Evolutionary conservation across 2,888 invertebrate species (phyloP).

Genomic region (Coenonympha glycerion): DNA sequence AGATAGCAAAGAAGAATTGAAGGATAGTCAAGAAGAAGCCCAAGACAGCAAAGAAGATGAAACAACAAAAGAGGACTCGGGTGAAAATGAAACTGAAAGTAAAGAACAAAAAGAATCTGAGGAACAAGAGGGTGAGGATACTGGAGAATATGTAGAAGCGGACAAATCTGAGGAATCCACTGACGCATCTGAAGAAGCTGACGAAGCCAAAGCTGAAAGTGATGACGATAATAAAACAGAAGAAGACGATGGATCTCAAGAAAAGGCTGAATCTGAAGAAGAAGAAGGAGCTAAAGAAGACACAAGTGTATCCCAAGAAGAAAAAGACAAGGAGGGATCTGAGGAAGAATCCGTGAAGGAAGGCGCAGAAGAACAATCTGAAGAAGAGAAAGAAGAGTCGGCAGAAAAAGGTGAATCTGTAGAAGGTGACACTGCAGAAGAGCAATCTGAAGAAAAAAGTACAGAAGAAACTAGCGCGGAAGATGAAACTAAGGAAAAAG

Average conservation of each 20-base stretch:
- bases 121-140: constrained; percentile 29
- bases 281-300: constrained; percentile 37
- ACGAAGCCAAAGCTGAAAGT: constrained; percentile 30
- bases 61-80: constrained; percentile 37
- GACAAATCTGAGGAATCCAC: constrained; percentile 44
- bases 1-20: constrained; percentile 34
- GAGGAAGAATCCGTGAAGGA: constrained; percentile 40
- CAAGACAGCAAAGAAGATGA: constrained; percentile 40
- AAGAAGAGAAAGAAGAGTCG: constrained; percentile 48
- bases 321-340: constrained; percentile 39
- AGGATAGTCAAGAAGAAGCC: constrained; percentile 36
- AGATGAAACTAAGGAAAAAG: constrained; percentile 27
- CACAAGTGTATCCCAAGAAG: constrained; percentile 38
- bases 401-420: constrained; percentile 42
- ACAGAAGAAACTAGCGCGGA: constrained; percentile 28
- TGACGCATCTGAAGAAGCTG: constrained; percentile 38
- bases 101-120: constrained; percentile 33
- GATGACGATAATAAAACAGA: constrained; percentile 38
- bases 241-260: constrained; percentile 64
- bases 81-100: constrained; percentile 39
- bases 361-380: constrained; percentile 40
- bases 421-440: constrained; percentile 35
- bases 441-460: constrained; percentile 41
- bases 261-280: constrained; percentile 58
- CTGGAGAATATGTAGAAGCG: constrained; percentile 32